Conservation (phyloP, 2,797 vertebrate species). For the Cuniculus paca region DNA sequence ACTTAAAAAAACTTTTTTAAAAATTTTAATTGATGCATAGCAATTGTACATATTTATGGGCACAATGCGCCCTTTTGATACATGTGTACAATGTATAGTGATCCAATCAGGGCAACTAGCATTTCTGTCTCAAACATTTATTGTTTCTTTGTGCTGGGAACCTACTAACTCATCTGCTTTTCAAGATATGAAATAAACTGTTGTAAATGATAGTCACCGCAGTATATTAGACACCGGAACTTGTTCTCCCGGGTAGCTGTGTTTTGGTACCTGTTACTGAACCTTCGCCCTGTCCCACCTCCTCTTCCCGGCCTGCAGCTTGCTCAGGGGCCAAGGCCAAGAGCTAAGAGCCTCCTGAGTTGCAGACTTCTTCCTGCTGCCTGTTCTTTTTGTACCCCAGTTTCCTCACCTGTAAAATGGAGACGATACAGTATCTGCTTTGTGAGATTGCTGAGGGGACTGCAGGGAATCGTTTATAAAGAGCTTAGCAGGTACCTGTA, state of each 20-base stretch:
- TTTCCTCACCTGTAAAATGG: background rate
- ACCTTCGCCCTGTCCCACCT: no score
- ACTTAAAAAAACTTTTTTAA: no score
- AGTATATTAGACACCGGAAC: background rate
- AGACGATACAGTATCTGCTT: rapidly evolving
- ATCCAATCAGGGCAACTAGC: background rate
- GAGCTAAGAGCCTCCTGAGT: background rate
- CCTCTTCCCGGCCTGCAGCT: background rate
- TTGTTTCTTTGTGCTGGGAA: background rate
- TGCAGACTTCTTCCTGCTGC: background rate
- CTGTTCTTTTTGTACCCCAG: background rate
- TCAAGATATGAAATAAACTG: background rate
- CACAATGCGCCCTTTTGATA: no score
- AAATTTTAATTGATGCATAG: background rate
- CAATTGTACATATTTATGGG: background rate
- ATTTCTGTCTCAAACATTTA: background rate
- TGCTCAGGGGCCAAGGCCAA: background rate
- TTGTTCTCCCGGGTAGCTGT: background rate
- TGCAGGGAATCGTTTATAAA: rapidly evolving
- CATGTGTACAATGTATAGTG: background rate
- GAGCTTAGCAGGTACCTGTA: rapidly evolving
- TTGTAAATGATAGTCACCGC: no score
- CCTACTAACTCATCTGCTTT: background rate
- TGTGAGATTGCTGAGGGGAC: no score
- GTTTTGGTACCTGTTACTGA: background rate